Evolutionary conservation across 2,888 invertebrate species (phyloP).

Genomic region (Loripinus fragilis): DNA sequence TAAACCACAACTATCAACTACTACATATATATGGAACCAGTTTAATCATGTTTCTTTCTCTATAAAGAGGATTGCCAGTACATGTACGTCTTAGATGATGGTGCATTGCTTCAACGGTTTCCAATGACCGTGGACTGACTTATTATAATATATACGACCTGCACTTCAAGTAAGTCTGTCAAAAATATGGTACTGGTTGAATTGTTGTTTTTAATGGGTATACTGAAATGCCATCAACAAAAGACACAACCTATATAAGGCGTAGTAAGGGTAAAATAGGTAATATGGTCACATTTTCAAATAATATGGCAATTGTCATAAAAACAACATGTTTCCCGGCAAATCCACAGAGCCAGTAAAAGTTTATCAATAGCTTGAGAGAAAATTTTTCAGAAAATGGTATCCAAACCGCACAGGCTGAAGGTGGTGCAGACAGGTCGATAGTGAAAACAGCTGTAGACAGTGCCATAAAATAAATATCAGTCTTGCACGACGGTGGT

Average conservation of each 20-base stretch:
- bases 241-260: slow-evolving; percentile 17
- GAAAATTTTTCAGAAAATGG: slow-evolving; percentile 4
- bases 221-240: neutral
- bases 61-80: neutral
- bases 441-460: too few species aligned
- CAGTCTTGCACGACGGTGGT: too few species aligned
- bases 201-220: slow-evolving; percentile 35
- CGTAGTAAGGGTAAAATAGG: slow-evolving; percentile 5
- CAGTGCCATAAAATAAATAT: too few species aligned
- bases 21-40: too few species aligned
- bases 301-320: too few species aligned
- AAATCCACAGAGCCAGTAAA: neutral
- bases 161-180: neutral
- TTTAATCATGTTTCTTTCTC: neutral
- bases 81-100: too few species aligned
- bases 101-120: slow-evolving; percentile 57
- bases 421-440: slow-evolving; percentile 62
- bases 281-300: neutral
- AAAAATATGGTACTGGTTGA: too few species aligned
- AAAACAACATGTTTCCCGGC: neutral
- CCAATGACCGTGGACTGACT: too few species aligned
- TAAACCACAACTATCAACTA: neutral
- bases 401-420: slow-evolving; percentile 49
- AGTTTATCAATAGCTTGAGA: neutral
- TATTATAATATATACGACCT: neutral